Percentiles rank a stretch among this genome's conserved stretches.
Conservation (phyloP, 2,797 vertebrate genomes). For the Molothrus aeneus region DNA sequence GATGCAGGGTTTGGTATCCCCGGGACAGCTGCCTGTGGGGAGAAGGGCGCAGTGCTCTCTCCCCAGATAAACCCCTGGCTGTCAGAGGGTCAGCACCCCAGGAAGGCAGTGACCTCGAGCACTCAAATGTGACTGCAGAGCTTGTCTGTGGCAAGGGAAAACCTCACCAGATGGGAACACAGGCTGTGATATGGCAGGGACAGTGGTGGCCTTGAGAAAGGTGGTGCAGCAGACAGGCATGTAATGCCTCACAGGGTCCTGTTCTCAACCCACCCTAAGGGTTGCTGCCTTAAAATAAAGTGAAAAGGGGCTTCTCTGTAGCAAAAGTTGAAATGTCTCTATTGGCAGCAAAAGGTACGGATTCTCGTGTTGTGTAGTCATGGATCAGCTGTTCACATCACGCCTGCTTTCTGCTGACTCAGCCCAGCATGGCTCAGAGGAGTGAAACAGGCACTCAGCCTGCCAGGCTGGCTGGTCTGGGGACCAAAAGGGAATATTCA, state of each 20-base stretch:
- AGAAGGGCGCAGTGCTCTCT: background rate
- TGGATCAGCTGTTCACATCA: background rate
- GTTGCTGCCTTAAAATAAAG: too few relatives aligned
- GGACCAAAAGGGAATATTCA: background rate
- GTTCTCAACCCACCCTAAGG: background rate
- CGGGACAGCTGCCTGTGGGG: too few relatives aligned
- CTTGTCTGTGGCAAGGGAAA: background rate
- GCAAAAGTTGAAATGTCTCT: background rate
- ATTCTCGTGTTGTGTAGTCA: accelerated
- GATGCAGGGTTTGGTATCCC: accelerated
- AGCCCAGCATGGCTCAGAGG: background rate
- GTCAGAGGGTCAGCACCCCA: background rate
- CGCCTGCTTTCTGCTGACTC: background rate
- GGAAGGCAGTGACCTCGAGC: background rate
- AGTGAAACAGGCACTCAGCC: background rate
- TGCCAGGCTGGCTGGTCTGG: background rate
- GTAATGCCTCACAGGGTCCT: background rate
- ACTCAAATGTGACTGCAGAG: accelerated
- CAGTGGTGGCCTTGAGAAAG: accelerated
- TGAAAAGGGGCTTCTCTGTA: accelerated
- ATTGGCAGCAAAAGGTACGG: background rate
- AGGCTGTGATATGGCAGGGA: background rate
- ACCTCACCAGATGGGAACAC: too few relatives aligned
- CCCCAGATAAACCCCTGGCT: background rate
- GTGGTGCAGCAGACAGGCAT: background rate